Conservation (phyloP, 2,113 vertebrate genomes). For the Ascaphus truei region DNA sequence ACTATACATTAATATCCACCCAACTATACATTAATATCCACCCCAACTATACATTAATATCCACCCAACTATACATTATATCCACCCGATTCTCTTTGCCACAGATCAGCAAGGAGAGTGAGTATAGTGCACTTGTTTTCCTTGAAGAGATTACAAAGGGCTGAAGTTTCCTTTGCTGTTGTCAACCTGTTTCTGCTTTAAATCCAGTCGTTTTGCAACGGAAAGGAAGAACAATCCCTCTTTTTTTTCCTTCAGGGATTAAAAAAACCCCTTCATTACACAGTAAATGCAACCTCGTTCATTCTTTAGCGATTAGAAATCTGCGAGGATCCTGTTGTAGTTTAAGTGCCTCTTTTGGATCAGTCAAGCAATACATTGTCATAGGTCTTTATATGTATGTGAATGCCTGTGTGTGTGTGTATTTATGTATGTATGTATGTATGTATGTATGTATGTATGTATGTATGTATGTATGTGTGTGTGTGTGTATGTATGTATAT, state of each 20-base stretch:
- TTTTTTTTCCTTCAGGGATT: background rate
- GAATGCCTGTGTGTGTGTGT: background rate
- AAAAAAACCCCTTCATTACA: constrained; percentile 18
- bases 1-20: too few species aligned
- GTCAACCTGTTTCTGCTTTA: background rate
- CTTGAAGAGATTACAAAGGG: constrained; percentile 20
- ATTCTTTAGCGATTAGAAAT: background rate
- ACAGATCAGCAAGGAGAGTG: background rate
- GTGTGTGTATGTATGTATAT: too few species aligned
- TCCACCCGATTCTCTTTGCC: too few species aligned
- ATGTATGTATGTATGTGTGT: background rate
- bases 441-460: background rate
- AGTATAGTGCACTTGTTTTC: background rate
- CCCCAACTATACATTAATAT: too few species aligned
- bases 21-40: too few species aligned
- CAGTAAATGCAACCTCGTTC: background rate
- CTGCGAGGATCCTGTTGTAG: background rate
- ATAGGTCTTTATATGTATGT: background rate
- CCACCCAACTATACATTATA: too few species aligned
- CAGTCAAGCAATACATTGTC: constrained; percentile 4
- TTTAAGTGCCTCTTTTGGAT: background rate
- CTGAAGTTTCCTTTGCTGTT: background rate
- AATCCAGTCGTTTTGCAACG: background rate
- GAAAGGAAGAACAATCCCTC: background rate
- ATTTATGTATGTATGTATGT: background rate